These are phyloP conservation scores for Colinus virginianus DNA, from an alignment of 2,113 vertebrate genomes.

Conservation along the genomic window DNA sequence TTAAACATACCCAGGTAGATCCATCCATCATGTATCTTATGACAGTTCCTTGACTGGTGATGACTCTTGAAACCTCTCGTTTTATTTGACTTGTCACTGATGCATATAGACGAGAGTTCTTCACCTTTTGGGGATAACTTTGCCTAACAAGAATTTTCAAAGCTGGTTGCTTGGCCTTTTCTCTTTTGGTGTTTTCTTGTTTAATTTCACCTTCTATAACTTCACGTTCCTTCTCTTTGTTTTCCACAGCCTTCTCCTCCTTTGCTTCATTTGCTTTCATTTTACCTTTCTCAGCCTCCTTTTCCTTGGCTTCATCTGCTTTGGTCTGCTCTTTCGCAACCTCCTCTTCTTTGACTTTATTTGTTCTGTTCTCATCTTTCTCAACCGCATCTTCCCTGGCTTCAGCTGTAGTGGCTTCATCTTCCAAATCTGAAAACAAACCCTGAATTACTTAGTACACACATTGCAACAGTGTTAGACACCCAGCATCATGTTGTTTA, in stretches of 20 bases:
- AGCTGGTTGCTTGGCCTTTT: not conserved
- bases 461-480: not conserved
- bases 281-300: not conserved
- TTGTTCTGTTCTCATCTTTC: not conserved
- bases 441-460: not conserved
- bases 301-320: not conserved
- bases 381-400: not conserved
- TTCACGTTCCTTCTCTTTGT: not conserved
- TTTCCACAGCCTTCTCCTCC: not conserved
- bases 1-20: slow-evolving; percentile 84
- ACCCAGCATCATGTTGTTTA: not conserved
- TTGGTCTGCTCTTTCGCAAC: not conserved
- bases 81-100: slow-evolving; percentile 42
- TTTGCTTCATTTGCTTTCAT: not conserved
- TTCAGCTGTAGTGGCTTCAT: not conserved
- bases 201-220: not conserved
- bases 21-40: slow-evolving; percentile 87
- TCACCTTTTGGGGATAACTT: slow-evolving; percentile 80
- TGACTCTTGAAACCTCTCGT: slow-evolving; percentile 84
- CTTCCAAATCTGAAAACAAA: slow-evolving; percentile 29
- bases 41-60: slow-evolving; percentile 88
- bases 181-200: not conserved
- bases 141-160: slow-evolving; percentile 85
- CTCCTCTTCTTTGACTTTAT: not conserved
- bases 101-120: slow-evolving; percentile 56